Evolutionary conservation across 2,113 vertebrate genomes (phyloP), one percentile per base, ranked within the genome.

Genomic region (Microcebus jonahi): DNA sequence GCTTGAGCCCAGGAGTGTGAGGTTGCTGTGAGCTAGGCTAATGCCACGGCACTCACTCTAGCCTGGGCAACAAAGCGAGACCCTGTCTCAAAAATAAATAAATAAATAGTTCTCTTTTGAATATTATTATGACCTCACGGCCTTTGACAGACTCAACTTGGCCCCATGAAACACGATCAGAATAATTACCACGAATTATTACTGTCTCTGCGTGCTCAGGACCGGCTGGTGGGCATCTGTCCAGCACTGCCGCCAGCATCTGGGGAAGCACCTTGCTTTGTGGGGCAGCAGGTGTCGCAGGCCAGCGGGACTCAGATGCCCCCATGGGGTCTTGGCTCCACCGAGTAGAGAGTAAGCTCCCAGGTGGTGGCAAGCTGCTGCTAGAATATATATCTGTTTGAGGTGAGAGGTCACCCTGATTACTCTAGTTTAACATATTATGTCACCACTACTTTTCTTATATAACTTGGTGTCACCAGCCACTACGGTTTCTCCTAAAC

Each of bases 401-500:
- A 67, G n/a, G n/a, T 29, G 14, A 53, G 25, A 67, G 18, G 25
- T 68, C n/a, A 34, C 12, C 34, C 61, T 34, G 76, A 68, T 34
- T 34, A 57, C 23, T n/a, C 42, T 63, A 25, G 2, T 48, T 48
- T 48, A 63, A n/a, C 21, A 5, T 11, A 34, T 10, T 12, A 31
- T 25, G 13, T 17, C 4, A n/a, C 50, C 45, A 42, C 42, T 48
- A 13, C 14, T 5, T 76, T 63, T 61, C 71, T 76, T 27, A 63
- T 31, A 48, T 18, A 76, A 13, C 55, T 48, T 6, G 10, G 39
- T 63, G 63, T 63, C 8, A 5, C 59, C 3, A 36, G 36, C 57
- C 55, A 36, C 0, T 0, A 12, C 13, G 1, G 15, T 36, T 18
- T 9, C 31, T 88, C 9, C 42, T 18, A 14, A 0, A 3, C 29